phyloP scores from a whole-genome alignment of 2,113 vertebrate species.

The Lethenteron camtschaticum region DNA sequence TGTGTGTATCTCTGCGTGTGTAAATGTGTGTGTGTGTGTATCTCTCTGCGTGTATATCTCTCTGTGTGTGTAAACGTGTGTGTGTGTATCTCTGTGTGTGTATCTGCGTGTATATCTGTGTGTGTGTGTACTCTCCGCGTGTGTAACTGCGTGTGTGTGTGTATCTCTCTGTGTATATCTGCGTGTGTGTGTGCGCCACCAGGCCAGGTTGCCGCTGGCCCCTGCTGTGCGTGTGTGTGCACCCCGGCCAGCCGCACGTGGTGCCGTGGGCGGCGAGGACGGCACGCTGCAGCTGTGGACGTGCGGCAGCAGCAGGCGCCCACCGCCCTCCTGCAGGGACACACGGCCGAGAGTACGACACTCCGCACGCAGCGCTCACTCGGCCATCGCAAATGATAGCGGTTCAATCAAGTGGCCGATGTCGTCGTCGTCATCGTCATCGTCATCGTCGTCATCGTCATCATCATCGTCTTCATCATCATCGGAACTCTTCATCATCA shows the following conservation, averaged over 20 bases:
- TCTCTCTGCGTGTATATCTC: too few species aligned
- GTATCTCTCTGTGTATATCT: not conserved
- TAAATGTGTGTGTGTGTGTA: too few species aligned
- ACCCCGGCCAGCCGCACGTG: slow-evolving; percentile 86
- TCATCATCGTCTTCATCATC: too few species aligned
- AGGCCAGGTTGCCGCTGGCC: slow-evolving; percentile 68
- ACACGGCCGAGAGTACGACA: slow-evolving; percentile 65
- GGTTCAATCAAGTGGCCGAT: not conserved
- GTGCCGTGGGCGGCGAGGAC: slow-evolving; percentile 76
- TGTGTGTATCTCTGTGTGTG: too few species aligned
- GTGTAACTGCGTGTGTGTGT: too few species aligned
- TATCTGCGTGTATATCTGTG: too few species aligned
- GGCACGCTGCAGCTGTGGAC: slow-evolving; percentile 90
- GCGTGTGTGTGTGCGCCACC: not conserved
- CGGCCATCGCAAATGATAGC: slow-evolving; percentile 11
- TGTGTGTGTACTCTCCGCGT: too few species aligned
- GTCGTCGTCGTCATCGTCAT: not conserved
- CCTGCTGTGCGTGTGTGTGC: slow-evolving; percentile 72
- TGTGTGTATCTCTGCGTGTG: slow-evolving; percentile 22
- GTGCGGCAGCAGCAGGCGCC: slow-evolving; percentile 59
- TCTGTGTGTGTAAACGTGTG: too few species aligned
- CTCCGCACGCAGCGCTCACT: too few species aligned
- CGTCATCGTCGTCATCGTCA: too few species aligned
- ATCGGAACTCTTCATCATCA: too few species aligned
- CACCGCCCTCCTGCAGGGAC: slow-evolving; percentile 73